phyloP scores from a whole-genome alignment of 2,797 vertebrate species.

The Xyrichtys novacula region DNA sequence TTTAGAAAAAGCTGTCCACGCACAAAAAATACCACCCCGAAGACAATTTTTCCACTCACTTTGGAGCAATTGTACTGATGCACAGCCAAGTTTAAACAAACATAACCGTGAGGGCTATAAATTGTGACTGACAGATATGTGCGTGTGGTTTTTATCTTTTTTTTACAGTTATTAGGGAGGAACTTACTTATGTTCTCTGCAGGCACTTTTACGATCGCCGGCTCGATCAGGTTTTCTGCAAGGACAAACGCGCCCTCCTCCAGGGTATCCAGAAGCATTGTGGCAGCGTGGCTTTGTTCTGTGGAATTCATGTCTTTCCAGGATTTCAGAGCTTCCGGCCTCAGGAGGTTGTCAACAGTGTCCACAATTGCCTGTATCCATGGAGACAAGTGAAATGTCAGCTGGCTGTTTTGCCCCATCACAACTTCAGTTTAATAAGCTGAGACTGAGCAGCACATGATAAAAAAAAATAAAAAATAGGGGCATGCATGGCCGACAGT shows the following conservation, averaged over 20 bases:
- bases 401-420: slow-evolving; percentile 51
- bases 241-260: slow-evolving; percentile 99
- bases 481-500: slow-evolving; percentile 71
- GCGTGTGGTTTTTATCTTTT: slow-evolving; percentile 31
- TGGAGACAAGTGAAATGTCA: slow-evolving; percentile 84
- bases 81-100: slow-evolving; percentile 14
- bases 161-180: slow-evolving; percentile 26
- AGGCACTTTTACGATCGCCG: slow-evolving; percentile 95
- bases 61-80: slow-evolving; percentile 34
- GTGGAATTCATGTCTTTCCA: slow-evolving; percentile 99
- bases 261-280: slow-evolving; percentile 97
- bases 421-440: slow-evolving; percentile 56
- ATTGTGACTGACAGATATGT: slow-evolving; percentile 39
- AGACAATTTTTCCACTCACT: slow-evolving; percentile 37
- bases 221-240: slow-evolving; percentile 97
- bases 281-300: slow-evolving; percentile 96
- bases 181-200: slow-evolving; percentile 97
- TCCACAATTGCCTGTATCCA: slow-evolving; percentile 97
- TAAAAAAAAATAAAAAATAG: slow-evolving; percentile 36
- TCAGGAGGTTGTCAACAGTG: slow-evolving; percentile 98
- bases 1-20: slow-evolving; percentile 15
- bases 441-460: slow-evolving; percentile 65
- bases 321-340: slow-evolving; percentile 95
- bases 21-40: slow-evolving; percentile 8
- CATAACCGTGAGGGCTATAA: slow-evolving; percentile 24